A percentile compares a stretch with the other conserved stretches of the same genome.
Evolutionary conservation across 2,113 vertebrate genomes (phyloP).

Genomic region (Cepphus grylle): DNA sequence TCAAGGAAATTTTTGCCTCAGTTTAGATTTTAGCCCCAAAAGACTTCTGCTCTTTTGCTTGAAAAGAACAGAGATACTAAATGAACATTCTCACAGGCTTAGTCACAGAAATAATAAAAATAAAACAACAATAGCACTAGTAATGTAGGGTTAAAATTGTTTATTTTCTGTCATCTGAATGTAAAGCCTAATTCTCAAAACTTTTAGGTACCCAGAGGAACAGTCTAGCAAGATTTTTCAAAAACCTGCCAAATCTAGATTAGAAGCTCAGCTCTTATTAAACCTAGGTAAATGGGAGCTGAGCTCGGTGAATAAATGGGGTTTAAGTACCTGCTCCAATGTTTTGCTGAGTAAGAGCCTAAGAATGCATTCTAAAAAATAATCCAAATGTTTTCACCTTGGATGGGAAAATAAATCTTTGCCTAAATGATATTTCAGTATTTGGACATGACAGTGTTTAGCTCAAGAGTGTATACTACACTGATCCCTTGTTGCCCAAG

Average conservation of each 20-base stretch:
- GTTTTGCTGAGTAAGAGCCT: neutral
- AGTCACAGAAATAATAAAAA: neutral
- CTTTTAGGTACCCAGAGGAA: neutral
- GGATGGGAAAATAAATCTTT: neutral
- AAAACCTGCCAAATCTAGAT: neutral
- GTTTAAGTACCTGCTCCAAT: conserved; percentile 10
- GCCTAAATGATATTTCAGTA: conserved; percentile 14
- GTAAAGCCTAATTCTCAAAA: neutral
- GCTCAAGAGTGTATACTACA: neutral
- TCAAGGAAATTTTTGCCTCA: neutral
- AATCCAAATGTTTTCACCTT: neutral
- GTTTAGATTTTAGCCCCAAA: neutral
- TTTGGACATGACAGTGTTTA: neutral
- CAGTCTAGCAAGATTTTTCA: neutral
- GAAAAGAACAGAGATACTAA: neutral
- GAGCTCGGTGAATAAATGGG: neutral
- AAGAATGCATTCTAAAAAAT: conserved; percentile 17
- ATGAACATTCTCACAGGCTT: neutral
- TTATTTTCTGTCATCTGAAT: neutral
- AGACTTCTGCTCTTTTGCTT: neutral
- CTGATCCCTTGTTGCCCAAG: conserved; percentile 10
- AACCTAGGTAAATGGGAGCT: neutral
- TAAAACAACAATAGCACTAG: neutral
- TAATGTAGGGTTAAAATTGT: neutral
- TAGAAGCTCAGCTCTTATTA: neutral